Base-by-base conservation (phyloP, 2,113 vertebrate species). In the Nibea albiflora region DNA sequence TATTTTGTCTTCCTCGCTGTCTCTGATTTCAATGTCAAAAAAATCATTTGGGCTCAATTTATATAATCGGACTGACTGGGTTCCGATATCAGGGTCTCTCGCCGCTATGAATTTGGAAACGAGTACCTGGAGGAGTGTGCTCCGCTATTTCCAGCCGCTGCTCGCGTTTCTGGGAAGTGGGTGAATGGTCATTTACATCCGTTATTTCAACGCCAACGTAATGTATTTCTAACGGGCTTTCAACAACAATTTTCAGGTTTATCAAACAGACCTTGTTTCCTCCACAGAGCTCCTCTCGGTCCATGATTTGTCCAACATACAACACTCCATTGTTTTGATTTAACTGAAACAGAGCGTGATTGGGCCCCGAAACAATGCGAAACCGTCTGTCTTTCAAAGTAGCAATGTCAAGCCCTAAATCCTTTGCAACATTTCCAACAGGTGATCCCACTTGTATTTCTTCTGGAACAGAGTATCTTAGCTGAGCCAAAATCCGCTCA, bases 371-470 rank as follows among this genome's bases (percentile, higher is more conserved):
- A 0, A 93, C 91, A 56, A 94, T 85, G 14, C 92, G 90, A 24
- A 94, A 90, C 20, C 92, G 80, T 2, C 85, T 89, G 2, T 85
- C 81, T 1, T 1, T 22, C 35, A 96, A 89, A 15, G 91, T 85
- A 0, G 22, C 39, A 22, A 89, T 60, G 9, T 89, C 91, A 11
- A 96, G 63, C 3, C 94, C 94, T 35, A 96, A 75, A 85, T 96
- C 95, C 58, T 86, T 95, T 0, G 93, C 93, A 14, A 92, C 78
- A 80, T 93, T 92, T 44, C 94, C 94, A 84, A 97, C 95, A 76
- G 86, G 61, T 58, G 92, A 88, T 39, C 94, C 94, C 4, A 75
- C 85, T 64, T 92, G 88, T 4, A 85, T 85, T 84, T 96, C 95
- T 57, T 96, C 96, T 3, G 90, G 68, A 47, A 96, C 71, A 4